phyloP scores from a whole-genome alignment of 2,888 invertebrate species.

The Sthenelais limicola region DNA sequence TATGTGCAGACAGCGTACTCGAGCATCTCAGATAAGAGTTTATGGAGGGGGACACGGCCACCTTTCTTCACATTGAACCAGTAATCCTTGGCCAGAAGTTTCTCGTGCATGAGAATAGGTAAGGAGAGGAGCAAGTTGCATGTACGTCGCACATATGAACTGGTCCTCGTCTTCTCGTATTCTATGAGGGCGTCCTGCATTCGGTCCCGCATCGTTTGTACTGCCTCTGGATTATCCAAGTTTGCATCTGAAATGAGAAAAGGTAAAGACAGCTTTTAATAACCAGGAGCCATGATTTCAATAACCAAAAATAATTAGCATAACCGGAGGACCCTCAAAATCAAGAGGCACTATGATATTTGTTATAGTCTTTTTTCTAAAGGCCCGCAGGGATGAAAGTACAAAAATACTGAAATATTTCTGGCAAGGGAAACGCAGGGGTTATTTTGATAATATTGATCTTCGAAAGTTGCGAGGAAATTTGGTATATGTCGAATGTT shows the following conservation, averaged over 20 bases:
- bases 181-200: slow-evolving; percentile 90
- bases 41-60: slow-evolving; percentile 93
- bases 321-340: too few species aligned
- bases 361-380: too few species aligned
- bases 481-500: too few species aligned
- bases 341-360: too few species aligned
- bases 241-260: slow-evolving; percentile 81
- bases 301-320: neutral
- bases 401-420: too few species aligned
- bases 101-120: slow-evolving; percentile 91
- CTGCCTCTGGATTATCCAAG: slow-evolving; percentile 88
- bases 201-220: slow-evolving; percentile 89
- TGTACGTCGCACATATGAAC: slow-evolving; percentile 83
- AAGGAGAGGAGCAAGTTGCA: slow-evolving; percentile 86
- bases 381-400: too few species aligned
- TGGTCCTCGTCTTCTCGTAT: slow-evolving; percentile 78
- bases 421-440: too few species aligned
- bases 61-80: slow-evolving; percentile 92
- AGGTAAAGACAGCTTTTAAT: too few species aligned
- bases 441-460: too few species aligned
- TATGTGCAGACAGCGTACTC: slow-evolving; percentile 74
- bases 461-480: too few species aligned
- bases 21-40: slow-evolving; percentile 96
- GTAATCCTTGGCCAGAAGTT: slow-evolving; percentile 89
- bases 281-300: too few species aligned